Evolutionary conservation across 2,797 vertebrate species (phyloP).

Genomic region (Eulemur albifrons): DNA sequence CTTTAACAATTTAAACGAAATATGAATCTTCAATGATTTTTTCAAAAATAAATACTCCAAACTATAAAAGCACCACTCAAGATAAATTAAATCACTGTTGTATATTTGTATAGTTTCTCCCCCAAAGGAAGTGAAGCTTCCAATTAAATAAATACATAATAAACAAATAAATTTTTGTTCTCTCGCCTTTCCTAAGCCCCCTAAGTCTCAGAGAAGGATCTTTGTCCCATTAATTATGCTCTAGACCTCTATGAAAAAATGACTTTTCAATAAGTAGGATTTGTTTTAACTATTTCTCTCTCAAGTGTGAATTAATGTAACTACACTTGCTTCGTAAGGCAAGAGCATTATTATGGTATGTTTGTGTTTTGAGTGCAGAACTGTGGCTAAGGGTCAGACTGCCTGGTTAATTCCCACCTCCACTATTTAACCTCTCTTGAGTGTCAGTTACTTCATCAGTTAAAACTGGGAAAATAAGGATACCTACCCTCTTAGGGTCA

Average conservation of each 20-base stretch:
- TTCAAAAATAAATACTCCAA: conserved; percentile 20
- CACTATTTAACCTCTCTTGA: background rate
- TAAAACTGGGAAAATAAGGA: background rate
- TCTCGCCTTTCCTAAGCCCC: background rate
- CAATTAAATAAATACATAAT: background rate
- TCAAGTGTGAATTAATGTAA: background rate
- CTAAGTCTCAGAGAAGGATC: background rate
- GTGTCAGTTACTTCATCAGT: background rate
- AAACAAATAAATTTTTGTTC: background rate
- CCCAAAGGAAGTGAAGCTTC: background rate
- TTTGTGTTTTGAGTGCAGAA: background rate
- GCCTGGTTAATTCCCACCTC: background rate
- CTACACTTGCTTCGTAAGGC: background rate
- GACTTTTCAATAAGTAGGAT: conserved; percentile 15
- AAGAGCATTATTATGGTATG: background rate
- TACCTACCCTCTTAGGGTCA: background rate
- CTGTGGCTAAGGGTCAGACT: background rate
- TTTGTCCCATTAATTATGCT: background rate
- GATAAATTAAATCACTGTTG: background rate
- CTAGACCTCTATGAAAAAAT: conserved; percentile 51
- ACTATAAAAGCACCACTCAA: conserved; percentile 20
- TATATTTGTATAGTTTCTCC: background rate
- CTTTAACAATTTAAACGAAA: background rate
- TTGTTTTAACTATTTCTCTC: background rate
- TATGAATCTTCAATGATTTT: background rate